phyloP scores from a whole-genome alignment of 2,797 vertebrate genomes.

The Graptemys geographica region DNA sequence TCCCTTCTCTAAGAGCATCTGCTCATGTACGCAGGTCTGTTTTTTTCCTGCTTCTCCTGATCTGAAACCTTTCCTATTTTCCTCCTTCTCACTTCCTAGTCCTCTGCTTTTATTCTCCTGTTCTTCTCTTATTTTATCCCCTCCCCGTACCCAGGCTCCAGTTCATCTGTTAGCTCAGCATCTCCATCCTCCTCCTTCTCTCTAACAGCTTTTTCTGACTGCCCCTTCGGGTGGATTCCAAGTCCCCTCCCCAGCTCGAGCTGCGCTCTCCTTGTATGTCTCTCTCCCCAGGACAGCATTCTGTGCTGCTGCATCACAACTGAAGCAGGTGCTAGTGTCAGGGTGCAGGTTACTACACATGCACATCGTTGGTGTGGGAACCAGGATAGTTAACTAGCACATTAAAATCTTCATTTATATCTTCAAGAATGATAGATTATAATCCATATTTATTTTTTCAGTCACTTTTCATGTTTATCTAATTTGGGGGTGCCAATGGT shows the following conservation, averaged over 20 bases:
- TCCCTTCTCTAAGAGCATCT: no score
- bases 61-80: neutral
- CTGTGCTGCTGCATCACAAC: neutral
- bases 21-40: no score
- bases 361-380: slow-evolving; percentile 62
- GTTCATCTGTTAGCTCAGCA: neutral
- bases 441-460: neutral
- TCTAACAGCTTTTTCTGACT: neutral
- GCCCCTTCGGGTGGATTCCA: neutral
- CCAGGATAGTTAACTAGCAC: slow-evolving; percentile 28
- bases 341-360: neutral
- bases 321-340: no score
- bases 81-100: neutral
- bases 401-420: slow-evolving; percentile 18
- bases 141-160: neutral
- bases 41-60: neutral
- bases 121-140: neutral
- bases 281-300: neutral
- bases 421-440: neutral
- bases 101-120: neutral
- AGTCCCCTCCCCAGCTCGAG: neutral
- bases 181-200: neutral
- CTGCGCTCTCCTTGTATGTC: neutral
- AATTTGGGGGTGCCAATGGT: neutral
- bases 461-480: neutral